Conservation (phyloP, 2,113 vertebrate species). For the Brachyistius frenatus region DNA sequence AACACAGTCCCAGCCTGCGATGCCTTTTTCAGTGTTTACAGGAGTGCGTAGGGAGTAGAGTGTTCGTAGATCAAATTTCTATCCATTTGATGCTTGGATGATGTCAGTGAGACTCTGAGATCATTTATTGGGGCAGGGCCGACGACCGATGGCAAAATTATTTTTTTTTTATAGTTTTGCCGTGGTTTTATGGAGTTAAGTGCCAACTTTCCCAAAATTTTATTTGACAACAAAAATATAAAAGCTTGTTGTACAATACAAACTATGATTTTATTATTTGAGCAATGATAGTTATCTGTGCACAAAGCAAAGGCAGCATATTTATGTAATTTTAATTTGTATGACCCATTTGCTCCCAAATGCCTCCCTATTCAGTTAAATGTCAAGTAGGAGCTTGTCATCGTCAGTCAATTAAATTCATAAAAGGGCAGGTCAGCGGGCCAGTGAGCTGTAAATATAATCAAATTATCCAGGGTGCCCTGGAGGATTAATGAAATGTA, state of each 20-base stretch:
- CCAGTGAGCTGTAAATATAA: slow-evolving; percentile 25
- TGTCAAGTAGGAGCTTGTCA: background rate
- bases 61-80: slow-evolving; percentile 55
- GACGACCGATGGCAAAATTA: background rate
- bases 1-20: slow-evolving; percentile 15
- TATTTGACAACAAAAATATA: no score
- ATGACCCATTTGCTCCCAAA: background rate
- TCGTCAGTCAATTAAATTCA: background rate
- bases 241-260: background rate
- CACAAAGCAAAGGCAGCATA: background rate
- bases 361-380: background rate
- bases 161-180: background rate
- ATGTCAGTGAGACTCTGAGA: slow-evolving; percentile 64
- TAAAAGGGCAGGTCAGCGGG: slow-evolving; percentile 1
- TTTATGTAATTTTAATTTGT: background rate
- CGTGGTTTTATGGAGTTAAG: background rate
- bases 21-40: slow-evolving; percentile 19
- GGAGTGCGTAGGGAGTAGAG: slow-evolving; percentile 30
- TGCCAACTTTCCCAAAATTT: background rate
- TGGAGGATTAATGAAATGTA: slow-evolving; percentile 58
- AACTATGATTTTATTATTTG: no score
- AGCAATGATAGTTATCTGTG: no score
- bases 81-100: slow-evolving; percentile 57
- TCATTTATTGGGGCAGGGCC: slow-evolving; percentile 52
- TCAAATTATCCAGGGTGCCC: slow-evolving; percentile 41